Evolutionary conservation across 2,797 vertebrate species (phyloP), one percentile per base, ranked within the genome.

Genomic region (Argya squamiceps): DNA sequence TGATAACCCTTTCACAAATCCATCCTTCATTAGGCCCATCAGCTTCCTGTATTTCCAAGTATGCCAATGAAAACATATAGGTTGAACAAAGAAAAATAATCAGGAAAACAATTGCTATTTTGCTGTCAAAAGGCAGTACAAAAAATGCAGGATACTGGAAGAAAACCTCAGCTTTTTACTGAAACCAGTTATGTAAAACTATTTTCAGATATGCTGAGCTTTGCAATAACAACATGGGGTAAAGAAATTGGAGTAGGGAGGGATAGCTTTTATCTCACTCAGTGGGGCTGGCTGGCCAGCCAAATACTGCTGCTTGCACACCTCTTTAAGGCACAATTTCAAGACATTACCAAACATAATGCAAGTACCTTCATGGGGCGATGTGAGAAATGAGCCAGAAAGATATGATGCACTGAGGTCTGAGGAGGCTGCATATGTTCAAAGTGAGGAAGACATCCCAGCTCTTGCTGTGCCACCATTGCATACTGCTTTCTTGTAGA

Each of bases 381-480:
- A 49, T 71, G 37, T 67, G 37, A 84, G 30, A 84, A 91, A 78
- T 58, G 27, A 94, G 44, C 36, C 56, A 78, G 36, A 89, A 94
- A 65, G 30, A 37, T 34, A 30, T 10, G 27, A 80, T 27, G 23
- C 0, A 0, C 23, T 3, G 9, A 56, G 24, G 34, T 68, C 69
- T 63, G 50, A 82, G 55, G 32, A 81, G 37, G 58, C 29, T 87
- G 47, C 47, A 29, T 85, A 89, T 80, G 69, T 75, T 81, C 58
- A 56, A 58, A 75, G 50, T 88, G 85, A 88, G 60, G 60, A 92
- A 77, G 37, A 71, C 0, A 2, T 36, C 32, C 55, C 27, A 65
- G 43, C 36, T 86, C 13, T 79, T 65, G 58, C 34, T 88, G 8
- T 59, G 55, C 58, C 36, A 47, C 60, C 39, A 47, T 4, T 53